Evolutionary conservation across 2,888 invertebrate genomes (phyloP).

Genomic region (Dolichopus griseipennis): DNA sequence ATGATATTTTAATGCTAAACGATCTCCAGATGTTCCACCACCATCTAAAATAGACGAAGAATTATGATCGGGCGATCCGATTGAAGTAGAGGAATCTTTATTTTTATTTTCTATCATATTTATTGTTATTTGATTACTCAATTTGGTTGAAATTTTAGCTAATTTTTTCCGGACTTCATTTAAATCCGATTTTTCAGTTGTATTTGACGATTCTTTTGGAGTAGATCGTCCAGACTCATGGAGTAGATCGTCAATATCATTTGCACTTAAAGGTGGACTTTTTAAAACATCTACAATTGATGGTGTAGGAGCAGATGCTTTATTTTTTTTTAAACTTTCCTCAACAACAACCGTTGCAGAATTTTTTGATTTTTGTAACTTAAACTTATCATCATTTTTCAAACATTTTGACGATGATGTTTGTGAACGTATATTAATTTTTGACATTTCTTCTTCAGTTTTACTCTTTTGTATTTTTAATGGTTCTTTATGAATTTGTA

Average conservation of each 20-base stretch:
- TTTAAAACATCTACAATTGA: slow-evolving; percentile 30
- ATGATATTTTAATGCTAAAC: slow-evolving; percentile 45
- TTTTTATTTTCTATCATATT: too few species aligned
- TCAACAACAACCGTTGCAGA: background rate
- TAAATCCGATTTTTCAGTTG: background rate
- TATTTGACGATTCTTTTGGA: background rate
- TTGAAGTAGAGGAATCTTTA: slow-evolving; percentile 9
- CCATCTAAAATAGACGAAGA: background rate
- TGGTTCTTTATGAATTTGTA: background rate
- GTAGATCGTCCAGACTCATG: slow-evolving; percentile 24
- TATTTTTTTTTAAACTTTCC: slow-evolving; percentile 2
- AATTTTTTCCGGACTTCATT: slow-evolving; percentile 29
- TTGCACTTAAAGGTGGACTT: slow-evolving; percentile 32
- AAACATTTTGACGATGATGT: too few species aligned
- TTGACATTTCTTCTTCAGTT: background rate
- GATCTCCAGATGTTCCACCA: slow-evolving; percentile 15
- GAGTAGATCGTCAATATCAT: slow-evolving; percentile 30
- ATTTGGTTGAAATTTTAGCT: slow-evolving; percentile 23
- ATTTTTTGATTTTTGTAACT: slow-evolving; percentile 10
- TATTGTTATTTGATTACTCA: slow-evolving; percentile 7
- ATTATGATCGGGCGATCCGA: slow-evolving; percentile 15
- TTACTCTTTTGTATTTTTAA: slow-evolving; percentile 12
- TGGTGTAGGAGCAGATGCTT: slow-evolving; percentile 9
- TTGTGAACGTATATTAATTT: background rate
- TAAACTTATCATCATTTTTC: slow-evolving; percentile 17